Percentiles rank a stretch among this genome's conserved stretches.
Conservation (phyloP, 92 coral and sea anemone genomes). For the Isaurus tuberculatus region DNA sequence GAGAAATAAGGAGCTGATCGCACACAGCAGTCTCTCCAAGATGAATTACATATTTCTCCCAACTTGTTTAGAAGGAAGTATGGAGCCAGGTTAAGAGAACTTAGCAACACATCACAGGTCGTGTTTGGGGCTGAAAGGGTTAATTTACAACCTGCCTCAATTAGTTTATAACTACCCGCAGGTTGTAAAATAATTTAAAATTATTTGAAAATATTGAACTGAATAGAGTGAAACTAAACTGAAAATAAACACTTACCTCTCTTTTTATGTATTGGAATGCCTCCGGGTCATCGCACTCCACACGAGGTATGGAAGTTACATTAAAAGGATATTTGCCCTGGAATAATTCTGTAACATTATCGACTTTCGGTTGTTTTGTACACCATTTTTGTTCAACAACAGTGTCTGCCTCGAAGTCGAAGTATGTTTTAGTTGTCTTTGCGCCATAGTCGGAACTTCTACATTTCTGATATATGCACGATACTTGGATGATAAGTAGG, state of each 20-base stretch:
- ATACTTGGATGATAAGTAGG: neutral
- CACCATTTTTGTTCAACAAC: neutral
- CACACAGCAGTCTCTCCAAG: no score
- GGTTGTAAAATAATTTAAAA: no score
- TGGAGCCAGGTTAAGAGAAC: no score
- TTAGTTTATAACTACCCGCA: no score
- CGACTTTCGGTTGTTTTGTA: neutral
- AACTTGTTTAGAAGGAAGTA: no score
- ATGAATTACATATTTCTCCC: no score
- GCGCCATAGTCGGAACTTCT: neutral
- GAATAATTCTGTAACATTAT: slow-evolving; percentile 51
- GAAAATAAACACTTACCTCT: slow-evolving; percentile 62
- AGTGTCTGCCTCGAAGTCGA: neutral
- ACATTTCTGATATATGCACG: neutral
- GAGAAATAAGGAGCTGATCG: no score
- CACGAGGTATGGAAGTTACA: slow-evolving; percentile 70
- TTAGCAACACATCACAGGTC: no score
- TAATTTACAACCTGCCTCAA: no score
- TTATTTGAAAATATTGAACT: no score
- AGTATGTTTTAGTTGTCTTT: neutral
- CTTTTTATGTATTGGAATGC: slow-evolving; percentile 70
- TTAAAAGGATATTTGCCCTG: slow-evolving; percentile 81
- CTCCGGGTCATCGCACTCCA: slow-evolving; percentile 75
- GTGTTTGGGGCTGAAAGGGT: no score
- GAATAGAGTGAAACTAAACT: no score